Conservation (phyloP, 1,140 invertebrate species). For the Lysiphlebus fabarum region DNA sequence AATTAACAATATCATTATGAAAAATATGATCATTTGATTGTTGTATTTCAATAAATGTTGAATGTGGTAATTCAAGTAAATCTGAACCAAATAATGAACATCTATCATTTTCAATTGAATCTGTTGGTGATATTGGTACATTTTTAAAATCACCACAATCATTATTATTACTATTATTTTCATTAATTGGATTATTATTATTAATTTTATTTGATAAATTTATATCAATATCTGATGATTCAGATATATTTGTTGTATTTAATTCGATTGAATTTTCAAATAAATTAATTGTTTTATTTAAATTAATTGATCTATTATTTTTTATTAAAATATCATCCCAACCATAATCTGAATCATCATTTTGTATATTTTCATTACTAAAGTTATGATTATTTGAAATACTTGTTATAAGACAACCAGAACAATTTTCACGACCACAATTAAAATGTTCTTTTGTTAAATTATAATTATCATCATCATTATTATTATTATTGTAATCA, state of each 20-base stretch:
- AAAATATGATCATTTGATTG: constrained; percentile 40
- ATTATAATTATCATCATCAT: constrained; percentile 21
- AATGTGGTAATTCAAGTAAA: constrained; percentile 35
- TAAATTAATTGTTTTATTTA: constrained; percentile 29
- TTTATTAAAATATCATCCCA: constrained; percentile 24
- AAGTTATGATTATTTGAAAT: neutral
- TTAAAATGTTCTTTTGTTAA: constrained; percentile 19
- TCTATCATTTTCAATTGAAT: constrained; percentile 12
- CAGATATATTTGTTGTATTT: constrained; percentile 5
- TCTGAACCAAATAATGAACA: constrained; percentile 33
- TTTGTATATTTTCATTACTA: constrained; percentile 1
- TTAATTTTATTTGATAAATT: too few species aligned
- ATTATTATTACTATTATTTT: too few species aligned
- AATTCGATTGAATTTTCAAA: constrained; percentile 28
- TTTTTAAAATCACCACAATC: neutral
- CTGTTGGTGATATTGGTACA: neutral
- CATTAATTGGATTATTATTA: too few species aligned
- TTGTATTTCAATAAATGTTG: constrained; percentile 32
- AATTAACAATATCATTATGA: constrained; percentile 39
- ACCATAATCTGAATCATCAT: constrained; percentile 16
- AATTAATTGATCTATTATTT: constrained; percentile 1
- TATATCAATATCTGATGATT: neutral
- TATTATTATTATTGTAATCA: neutral
- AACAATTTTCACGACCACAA: constrained; percentile 12
- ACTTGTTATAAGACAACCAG: neutral